These are phyloP conservation scores for Himalopsyche kuldschensis DNA, from an alignment of 2,888 invertebrate genomes.

Conservation along the genomic window DNA sequence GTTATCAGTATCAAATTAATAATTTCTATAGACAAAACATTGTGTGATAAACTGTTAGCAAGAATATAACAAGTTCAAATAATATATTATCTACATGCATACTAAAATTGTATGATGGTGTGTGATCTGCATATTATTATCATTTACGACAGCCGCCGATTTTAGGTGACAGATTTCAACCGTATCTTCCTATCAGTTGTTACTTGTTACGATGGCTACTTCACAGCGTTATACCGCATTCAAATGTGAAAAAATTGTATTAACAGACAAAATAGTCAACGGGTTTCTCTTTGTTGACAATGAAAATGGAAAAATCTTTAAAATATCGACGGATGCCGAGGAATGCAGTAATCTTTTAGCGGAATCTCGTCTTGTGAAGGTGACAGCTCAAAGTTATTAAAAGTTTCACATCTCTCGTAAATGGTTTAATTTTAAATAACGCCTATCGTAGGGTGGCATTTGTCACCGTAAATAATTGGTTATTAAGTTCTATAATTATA, in stretches of 20 bases:
- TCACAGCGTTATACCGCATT: slow-evolving; percentile 8
- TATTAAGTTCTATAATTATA: no score
- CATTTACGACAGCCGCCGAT: no score
- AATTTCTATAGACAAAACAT: no score
- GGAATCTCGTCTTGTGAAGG: slow-evolving; percentile 57
- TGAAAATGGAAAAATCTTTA: slow-evolving; percentile 59
- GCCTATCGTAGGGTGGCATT: background rate
- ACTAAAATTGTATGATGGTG: no score
- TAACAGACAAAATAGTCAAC: slow-evolving; percentile 56
- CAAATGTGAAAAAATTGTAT: slow-evolving; percentile 48
- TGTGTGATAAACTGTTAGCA: no score
- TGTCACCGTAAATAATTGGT: no score
- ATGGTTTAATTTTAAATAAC: background rate
- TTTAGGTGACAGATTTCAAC: no score
- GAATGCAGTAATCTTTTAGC: slow-evolving; percentile 54
- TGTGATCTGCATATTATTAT: no score
- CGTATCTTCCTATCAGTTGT: no score
- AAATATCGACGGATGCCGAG: slow-evolving; percentile 55
- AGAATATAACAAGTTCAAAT: no score
- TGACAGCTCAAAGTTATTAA: slow-evolving; percentile 43
- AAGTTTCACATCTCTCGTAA: background rate
- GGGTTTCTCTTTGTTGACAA: slow-evolving; percentile 63
- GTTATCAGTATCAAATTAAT: background rate
- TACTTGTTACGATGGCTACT: background rate
- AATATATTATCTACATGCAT: no score